These are phyloP conservation scores for Polylopha cassiicola DNA, from an alignment of 2,888 invertebrate species.

Conservation along the genomic window DNA sequence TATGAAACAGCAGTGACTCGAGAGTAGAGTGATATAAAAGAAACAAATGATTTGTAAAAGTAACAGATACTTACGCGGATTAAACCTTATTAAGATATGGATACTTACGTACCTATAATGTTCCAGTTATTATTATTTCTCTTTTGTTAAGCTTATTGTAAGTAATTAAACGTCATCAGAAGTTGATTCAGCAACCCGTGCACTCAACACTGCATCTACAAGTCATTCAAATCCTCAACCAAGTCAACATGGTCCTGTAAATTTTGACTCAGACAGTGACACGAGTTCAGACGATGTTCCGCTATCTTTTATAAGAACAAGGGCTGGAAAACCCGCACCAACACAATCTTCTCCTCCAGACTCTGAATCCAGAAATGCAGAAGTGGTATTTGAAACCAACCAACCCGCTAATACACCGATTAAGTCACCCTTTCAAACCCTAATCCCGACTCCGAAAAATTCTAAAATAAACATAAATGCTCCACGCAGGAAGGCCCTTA, in stretches of 20 bases:
- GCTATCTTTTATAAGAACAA: neutral
- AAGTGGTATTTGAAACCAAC: too few species aligned
- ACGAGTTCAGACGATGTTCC: constrained; percentile 1
- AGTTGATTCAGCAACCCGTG: neutral
- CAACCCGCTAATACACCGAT: constrained; percentile 1
- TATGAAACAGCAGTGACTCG: too few species aligned
- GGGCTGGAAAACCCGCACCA: neutral
- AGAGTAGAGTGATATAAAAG: too few species aligned
- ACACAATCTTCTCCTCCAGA: too few species aligned
- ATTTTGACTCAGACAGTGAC: neutral
- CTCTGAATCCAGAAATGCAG: constrained; percentile 7
- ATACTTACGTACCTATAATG: too few species aligned
- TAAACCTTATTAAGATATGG: too few species aligned
- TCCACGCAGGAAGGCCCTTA: constrained; percentile 16
- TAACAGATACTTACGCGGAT: too few species aligned
- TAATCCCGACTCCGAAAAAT: constrained; percentile 18
- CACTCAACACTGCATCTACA: neutral
- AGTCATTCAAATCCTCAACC: neutral
- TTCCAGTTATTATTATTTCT: too few species aligned
- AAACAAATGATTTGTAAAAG: too few species aligned
- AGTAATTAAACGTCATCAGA: too few species aligned
- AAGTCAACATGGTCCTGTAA: neutral
- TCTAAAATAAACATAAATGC: constrained; percentile 15
- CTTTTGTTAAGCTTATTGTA: too few species aligned
- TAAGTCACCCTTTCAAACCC: constrained; percentile 17